Evolutionary conservation across 2,888 invertebrate species (phyloP), one percentile per base, ranked within the genome.

Genomic region (Lasioglossum malachurum): DNA sequence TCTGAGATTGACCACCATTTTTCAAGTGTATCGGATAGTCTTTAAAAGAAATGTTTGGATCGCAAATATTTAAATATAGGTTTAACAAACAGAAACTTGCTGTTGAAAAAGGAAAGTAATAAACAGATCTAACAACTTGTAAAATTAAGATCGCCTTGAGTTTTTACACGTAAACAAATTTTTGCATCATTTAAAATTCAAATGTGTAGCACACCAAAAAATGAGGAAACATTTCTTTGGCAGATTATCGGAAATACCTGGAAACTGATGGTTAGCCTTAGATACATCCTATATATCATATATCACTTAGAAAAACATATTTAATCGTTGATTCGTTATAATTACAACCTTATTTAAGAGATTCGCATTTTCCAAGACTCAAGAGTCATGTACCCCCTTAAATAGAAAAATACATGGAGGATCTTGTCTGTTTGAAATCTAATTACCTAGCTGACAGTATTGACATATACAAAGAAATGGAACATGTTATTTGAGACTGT

Each of bases 321-420:
- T 81, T 53, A 74, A 71, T 60, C 60, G 53, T 71, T 46, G 49
- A 71, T 78, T 82, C 27, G 16, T 71, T 69, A 78, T 82, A 83
- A 78, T 75, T 78, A 83, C 77, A 79, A 80, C 14, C 57, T 85
- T 49, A 44, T 27, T 82, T 38, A 27, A 64, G 75, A 87, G 73
- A 81, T 78, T 78, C 69, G 35, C 41, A 44, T 79, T 85, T 74
- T 41, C 57, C 35, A 14, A 77, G 78, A 78, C 75, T 84, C 79
- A 87, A 85, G 85, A 82, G 46, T 86, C 81, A 83, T 84, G 79
- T 87, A 86, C 81, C 83, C 86, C 86, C 80, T 86, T 87, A 86
- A 87, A 86, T 86, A 86, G 78, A 86, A 86, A 87, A 87, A 87
- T 86, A 87, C 81, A 81, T 73, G 46, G 57, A 82, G 69, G 69